Conservation (phyloP, 2,888 invertebrate species). For the Lacanobia oleracea region DNA sequence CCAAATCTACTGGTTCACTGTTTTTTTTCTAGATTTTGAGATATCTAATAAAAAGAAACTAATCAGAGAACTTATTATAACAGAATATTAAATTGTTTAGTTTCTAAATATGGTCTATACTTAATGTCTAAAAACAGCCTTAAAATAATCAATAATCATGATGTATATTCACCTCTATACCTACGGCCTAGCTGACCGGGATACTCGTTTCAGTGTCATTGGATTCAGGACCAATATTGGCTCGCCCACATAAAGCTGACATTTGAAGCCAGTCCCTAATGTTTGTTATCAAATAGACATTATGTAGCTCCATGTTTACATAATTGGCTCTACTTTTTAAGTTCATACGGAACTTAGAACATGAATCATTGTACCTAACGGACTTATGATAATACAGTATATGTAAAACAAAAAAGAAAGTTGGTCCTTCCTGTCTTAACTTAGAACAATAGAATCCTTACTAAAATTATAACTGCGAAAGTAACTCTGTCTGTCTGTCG, state of each 20-base stretch:
- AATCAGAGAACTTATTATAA: neutral
- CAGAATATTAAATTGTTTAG: neutral
- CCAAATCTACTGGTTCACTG: too few species aligned
- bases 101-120: neutral
- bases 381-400: conserved; percentile 1
- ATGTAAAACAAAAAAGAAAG: conserved; percentile 25
- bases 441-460: conserved; percentile 36
- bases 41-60: neutral
- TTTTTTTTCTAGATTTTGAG: neutral
- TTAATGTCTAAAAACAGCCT: neutral
- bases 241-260: conserved; percentile 32
- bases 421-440: conserved; percentile 9
- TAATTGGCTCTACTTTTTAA: conserved; percentile 15
- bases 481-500: too few species aligned
- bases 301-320: conserved; percentile 29
- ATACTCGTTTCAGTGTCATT: conserved; percentile 19
- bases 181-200: neutral
- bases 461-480: too few species aligned
- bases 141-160: neutral
- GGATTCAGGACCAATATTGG: conserved; percentile 45
- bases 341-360: neutral
- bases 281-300: conserved; percentile 22
- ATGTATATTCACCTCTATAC: neutral
- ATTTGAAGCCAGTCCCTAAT: conserved; percentile 29
- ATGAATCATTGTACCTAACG: conserved; percentile 23